Evolutionary conservation across 2,888 invertebrate species (phyloP).

Genomic region (Catocala fraxini): DNA sequence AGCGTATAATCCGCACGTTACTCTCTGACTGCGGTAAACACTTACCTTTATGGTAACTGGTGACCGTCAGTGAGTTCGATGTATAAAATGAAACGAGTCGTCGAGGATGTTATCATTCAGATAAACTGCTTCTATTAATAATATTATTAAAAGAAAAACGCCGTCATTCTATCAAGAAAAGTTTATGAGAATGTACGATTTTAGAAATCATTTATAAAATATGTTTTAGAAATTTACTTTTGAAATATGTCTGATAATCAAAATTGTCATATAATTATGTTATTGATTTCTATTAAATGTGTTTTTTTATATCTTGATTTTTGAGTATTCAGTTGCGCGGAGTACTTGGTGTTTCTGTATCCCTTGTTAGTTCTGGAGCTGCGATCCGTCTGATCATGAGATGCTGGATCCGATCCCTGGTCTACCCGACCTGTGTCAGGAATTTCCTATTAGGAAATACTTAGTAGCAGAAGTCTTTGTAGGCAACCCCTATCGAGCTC

Average conservation of each 20-base stretch:
- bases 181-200: constrained; percentile 45
- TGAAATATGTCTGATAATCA: constrained; percentile 3
- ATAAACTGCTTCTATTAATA: constrained; percentile 10
- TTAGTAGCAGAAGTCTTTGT: too few relatives aligned
- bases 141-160: constrained; percentile 6
- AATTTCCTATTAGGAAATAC: too few relatives aligned
- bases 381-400: too few relatives aligned
- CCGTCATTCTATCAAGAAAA: constrained; percentile 14
- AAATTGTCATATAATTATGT: constrained; percentile 14
- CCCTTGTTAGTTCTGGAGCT: not conserved
- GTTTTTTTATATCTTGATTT: constrained; percentile 5
- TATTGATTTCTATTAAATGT: constrained; percentile 8
- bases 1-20: too few relatives aligned
- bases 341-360: not conserved
- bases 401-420: too few relatives aligned
- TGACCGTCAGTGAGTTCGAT: too few relatives aligned
- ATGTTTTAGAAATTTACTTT: constrained; percentile 9
- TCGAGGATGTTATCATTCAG: not conserved
- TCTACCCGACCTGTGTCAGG: too few relatives aligned
- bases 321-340: not conserved
- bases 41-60: too few relatives aligned
- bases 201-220: constrained; percentile 15
- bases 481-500: too few relatives aligned
- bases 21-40: too few relatives aligned
- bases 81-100: too few relatives aligned